Conservation (phyloP, 2,113 vertebrate genomes). For the Murina feae region DNA sequence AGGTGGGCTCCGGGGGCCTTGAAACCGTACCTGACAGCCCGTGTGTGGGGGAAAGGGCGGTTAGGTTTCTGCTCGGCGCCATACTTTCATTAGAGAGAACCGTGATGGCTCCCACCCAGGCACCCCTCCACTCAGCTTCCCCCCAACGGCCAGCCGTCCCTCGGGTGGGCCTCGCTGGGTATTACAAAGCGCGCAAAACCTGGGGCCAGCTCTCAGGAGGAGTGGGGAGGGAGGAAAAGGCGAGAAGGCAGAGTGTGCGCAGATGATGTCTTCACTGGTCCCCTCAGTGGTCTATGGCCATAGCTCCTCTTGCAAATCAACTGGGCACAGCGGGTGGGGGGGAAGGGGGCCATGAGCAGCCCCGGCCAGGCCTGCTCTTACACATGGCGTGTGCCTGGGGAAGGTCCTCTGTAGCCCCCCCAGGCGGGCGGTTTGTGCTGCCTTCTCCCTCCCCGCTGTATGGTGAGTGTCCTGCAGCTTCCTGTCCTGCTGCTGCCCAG, state of each 20-base stretch:
- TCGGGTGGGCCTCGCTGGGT: not conserved
- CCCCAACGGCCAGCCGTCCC: not conserved
- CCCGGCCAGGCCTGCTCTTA: not conserved
- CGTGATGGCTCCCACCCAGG: not conserved
- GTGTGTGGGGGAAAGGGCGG: not conserved
- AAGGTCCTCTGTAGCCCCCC: not conserved
- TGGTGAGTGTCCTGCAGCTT: not conserved
- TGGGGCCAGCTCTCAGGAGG: not conserved
- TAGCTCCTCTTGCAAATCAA: not conserved
- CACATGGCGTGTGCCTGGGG: not conserved
- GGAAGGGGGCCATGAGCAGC: not conserved
- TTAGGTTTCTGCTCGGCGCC: not conserved
- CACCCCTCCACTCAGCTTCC: not conserved
- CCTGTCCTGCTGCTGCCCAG: not conserved
- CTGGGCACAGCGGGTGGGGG: no score
- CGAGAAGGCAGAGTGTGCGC: not conserved
- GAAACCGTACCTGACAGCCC: no score
- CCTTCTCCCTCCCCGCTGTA: not conserved
- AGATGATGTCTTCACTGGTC: rapidly evolving
- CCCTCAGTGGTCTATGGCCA: not conserved
- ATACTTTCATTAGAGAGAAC: not conserved
- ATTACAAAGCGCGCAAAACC: not conserved
- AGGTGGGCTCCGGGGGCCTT: not conserved
- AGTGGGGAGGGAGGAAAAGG: not conserved
- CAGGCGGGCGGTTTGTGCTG: not conserved